phyloP scores from a whole-genome alignment of 2,888 invertebrate species.

The Andrena fulva region DNA sequence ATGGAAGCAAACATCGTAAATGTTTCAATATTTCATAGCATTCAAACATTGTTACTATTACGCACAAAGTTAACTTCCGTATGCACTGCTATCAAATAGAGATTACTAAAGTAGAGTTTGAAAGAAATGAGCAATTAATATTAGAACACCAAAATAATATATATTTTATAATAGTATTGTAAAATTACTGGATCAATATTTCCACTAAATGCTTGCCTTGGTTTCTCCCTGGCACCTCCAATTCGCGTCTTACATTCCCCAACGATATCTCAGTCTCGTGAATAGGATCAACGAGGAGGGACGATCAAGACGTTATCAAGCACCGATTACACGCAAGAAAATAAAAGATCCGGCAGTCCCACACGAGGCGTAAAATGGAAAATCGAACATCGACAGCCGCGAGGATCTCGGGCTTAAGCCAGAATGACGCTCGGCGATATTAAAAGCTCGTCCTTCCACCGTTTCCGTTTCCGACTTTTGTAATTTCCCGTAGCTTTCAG shows the following conservation, averaged over 20 bases:
- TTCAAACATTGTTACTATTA: not conserved
- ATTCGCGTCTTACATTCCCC: not conserved
- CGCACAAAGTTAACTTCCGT: too few species aligned
- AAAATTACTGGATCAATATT: too few species aligned
- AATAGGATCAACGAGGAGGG: not conserved
- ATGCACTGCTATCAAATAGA: too few species aligned
- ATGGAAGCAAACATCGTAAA: not conserved
- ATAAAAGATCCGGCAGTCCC: conserved; percentile 50
- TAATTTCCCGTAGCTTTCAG: conserved; percentile 83
- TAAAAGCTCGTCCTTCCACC: conserved; percentile 82
- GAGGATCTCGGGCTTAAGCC: conserved; percentile 68
- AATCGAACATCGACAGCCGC: conserved; percentile 67
- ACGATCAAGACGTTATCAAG: conserved; percentile 46
- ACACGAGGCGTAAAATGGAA: conserved; percentile 54
- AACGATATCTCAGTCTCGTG: not conserved
- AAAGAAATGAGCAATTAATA: too few species aligned
- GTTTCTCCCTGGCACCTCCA: not conserved
- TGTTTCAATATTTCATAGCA: not conserved
- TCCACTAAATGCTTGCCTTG: too few species aligned
- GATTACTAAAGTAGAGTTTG: too few species aligned
- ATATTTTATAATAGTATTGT: too few species aligned
- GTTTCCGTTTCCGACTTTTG: conserved; percentile 84
- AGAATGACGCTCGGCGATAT: conserved; percentile 78
- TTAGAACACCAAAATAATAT: too few species aligned
- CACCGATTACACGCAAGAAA: conserved; percentile 47